Percentiles rank a stretch among this genome's conserved stretches.
phyloP scores from a whole-genome alignment of 1,140 invertebrate species.

The Lucilia sericata region DNA sequence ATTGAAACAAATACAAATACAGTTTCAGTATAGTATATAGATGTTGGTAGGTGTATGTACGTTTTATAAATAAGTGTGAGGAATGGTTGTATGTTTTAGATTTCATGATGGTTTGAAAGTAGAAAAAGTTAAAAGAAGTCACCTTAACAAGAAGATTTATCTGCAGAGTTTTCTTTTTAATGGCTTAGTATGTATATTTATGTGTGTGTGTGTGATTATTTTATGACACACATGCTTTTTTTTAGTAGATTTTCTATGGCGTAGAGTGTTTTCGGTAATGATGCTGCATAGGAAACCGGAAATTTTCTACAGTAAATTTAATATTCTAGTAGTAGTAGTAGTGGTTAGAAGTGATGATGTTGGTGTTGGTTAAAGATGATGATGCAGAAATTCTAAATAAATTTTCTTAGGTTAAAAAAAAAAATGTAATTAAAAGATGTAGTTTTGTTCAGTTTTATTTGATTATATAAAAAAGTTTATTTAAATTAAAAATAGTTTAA shows the following conservation, averaged over 20 bases:
- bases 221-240: constrained; percentile 33
- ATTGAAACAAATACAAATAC: not conserved
- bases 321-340: not conserved
- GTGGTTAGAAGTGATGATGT: not conserved
- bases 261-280: constrained; percentile 18
- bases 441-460: not conserved
- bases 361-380: not conserved
- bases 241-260: constrained; percentile 25
- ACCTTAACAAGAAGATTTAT: constrained; percentile 37
- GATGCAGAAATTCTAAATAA: constrained; percentile 6
- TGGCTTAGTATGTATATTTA: constrained; percentile 10
- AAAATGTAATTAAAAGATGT: constrained; percentile 25
- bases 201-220: not conserved
- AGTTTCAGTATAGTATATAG: not conserved
- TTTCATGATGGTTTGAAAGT: not conserved
- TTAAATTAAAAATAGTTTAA: too few species aligned
- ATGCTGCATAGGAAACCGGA: constrained; percentile 41
- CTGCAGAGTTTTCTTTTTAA: constrained; percentile 43
- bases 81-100: not conserved
- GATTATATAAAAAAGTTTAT: too few species aligned
- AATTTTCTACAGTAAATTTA: constrained; percentile 38
- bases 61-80: not conserved
- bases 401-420: not conserved
- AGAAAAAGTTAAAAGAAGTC: constrained; percentile 25
- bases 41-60: not conserved